Conservation (phyloP, 2,113 vertebrate species). For the Nyctibius bracteatus region DNA sequence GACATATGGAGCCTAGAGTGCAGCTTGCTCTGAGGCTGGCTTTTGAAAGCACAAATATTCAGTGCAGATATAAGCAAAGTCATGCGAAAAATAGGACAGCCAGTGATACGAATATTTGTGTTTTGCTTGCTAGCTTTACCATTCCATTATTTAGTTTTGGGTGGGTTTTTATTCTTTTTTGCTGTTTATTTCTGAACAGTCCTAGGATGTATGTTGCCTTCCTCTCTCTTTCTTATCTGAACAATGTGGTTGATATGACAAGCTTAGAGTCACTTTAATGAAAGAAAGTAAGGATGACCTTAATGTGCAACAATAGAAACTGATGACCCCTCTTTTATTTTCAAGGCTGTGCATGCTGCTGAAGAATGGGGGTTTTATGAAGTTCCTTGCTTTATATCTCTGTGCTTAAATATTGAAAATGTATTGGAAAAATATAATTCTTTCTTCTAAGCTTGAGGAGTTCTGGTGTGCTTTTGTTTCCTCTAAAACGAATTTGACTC, state of each 20-base stretch:
- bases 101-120: not conserved
- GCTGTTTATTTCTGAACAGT: not conserved
- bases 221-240: not conserved
- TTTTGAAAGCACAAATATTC: not conserved
- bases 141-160: not conserved
- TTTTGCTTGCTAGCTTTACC: not conserved
- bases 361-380: not conserved
- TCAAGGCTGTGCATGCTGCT: not conserved
- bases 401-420: not conserved
- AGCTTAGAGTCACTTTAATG: not conserved
- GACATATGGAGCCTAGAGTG: not conserved
- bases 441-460: not conserved
- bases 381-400: not conserved
- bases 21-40: not conserved
- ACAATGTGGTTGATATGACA: not conserved
- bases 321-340: not conserved
- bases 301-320: not conserved
- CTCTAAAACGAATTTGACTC: not conserved
- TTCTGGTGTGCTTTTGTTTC: not conserved
- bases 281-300: not conserved
- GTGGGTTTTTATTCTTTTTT: not conserved
- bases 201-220: not conserved
- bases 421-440: not conserved
- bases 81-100: not conserved
- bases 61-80: not conserved